Conservation (phyloP, 30 jellyfish, hydroid and myxozoan species). For the Clytia hemisphaerica region DNA sequence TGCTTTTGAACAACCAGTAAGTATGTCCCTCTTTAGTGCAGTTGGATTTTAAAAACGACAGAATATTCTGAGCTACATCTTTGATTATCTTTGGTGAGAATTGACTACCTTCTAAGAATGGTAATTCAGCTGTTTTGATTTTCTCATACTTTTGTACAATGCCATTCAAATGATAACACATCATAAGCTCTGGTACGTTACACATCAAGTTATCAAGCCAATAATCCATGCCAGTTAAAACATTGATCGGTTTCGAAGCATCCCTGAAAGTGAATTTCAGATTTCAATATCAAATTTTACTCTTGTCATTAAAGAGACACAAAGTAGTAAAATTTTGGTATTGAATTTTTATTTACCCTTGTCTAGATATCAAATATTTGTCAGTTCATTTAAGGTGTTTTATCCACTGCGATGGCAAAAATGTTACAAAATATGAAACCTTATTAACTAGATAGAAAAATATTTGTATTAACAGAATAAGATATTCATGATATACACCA, state of each 20-base stretch:
- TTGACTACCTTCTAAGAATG: slow-evolving; percentile 74
- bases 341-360: too few species aligned
- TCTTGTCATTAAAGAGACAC: too few species aligned
- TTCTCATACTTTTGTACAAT: slow-evolving; percentile 85
- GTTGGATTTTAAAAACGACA: slow-evolving; percentile 79
- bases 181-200: slow-evolving; percentile 93
- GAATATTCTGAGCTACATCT: slow-evolving; percentile 87
- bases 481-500: too few species aligned
- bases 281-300: too few species aligned
- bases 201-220: slow-evolving; percentile 99
- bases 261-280: too few species aligned
- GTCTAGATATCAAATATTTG: too few species aligned
- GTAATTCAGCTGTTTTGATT: slow-evolving; percentile 82
- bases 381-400: too few species aligned
- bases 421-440: too few species aligned
- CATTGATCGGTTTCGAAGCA: slow-evolving; percentile 75
- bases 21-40: slow-evolving; percentile 99
- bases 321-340: too few species aligned
- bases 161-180: slow-evolving; percentile 93
- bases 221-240: slow-evolving; percentile 89
- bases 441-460: too few species aligned
- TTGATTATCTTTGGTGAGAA: slow-evolving; percentile 83
- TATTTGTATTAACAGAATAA: too few species aligned
- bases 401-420: too few species aligned
- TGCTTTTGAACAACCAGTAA: slow-evolving; percentile 90